phyloP scores from a whole-genome alignment of 2,113 vertebrate species.

The Rutilus rutilus region DNA sequence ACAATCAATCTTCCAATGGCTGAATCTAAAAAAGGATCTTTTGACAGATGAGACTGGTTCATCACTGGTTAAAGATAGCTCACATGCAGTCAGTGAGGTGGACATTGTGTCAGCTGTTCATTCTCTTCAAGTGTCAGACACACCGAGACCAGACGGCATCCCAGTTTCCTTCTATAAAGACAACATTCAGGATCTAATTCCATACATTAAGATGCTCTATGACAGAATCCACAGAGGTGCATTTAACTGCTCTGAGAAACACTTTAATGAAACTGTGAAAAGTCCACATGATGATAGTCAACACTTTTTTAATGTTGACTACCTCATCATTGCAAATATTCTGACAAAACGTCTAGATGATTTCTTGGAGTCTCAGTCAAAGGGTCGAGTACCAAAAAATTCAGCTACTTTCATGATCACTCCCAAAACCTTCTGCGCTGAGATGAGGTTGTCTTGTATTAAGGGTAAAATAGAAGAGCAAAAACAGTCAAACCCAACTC shows the following conservation, averaged over 20 bases:
- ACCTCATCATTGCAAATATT: constrained; percentile 15
- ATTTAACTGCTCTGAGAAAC: constrained; percentile 2
- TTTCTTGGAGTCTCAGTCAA: constrained; percentile 14
- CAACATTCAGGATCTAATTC: background rate
- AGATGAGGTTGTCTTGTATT: background rate
- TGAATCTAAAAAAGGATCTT: background rate
- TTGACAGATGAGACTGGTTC: background rate
- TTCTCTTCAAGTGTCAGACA: constrained; percentile 40
- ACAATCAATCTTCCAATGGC: background rate
- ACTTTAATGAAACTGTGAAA: constrained; percentile 10
- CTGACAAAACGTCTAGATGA: background rate
- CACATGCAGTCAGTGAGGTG: background rate
- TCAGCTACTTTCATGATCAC: background rate
- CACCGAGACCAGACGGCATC: constrained; percentile 36
- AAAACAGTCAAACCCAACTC: background rate
- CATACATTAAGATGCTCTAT: constrained; percentile 29
- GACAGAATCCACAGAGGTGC: background rate
- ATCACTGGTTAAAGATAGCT: background rate
- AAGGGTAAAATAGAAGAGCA: background rate
- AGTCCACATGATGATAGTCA: background rate
- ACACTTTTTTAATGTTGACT: constrained; percentile 10
- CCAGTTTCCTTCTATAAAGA: constrained; percentile 40
- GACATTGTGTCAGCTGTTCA: constrained; percentile 27
- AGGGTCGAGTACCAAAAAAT: background rate
- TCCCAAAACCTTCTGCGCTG: constrained; percentile 11